Evolutionary conservation across 2,888 invertebrate genomes (phyloP).

Genomic region (Panzeria rudis): DNA sequence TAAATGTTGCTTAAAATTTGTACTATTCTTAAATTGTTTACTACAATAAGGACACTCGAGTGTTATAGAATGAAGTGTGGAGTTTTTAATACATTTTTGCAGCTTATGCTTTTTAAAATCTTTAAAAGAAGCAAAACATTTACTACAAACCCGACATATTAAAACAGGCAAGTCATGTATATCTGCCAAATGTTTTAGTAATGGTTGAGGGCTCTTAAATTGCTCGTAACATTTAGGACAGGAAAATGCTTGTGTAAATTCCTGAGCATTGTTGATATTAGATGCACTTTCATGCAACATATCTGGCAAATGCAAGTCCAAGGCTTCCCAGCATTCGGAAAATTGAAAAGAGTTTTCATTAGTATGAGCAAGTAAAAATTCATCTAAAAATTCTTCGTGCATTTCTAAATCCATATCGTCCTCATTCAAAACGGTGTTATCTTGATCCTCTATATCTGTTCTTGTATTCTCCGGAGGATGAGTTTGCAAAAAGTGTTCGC

Average conservation of each 20-base stretch:
- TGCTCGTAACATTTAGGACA: constrained; percentile 75
- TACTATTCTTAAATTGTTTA: constrained; percentile 72
- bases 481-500: constrained; percentile 65
- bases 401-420: constrained; percentile 74
- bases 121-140: constrained; percentile 70
- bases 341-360: constrained; percentile 76
- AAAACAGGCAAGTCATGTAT: constrained; percentile 67
- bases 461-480: constrained; percentile 62
- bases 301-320: constrained; percentile 75
- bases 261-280: constrained; percentile 8
- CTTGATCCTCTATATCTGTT: background rate
- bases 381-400: constrained; percentile 77
- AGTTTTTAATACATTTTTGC: constrained; percentile 20
- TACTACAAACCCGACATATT: constrained; percentile 54
- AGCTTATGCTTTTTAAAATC: constrained; percentile 74
- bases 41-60: constrained; percentile 74
- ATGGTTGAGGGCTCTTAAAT: constrained; percentile 70
- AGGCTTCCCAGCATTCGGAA: constrained; percentile 76
- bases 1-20: constrained; percentile 75
- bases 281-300: constrained; percentile 66
- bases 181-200: constrained; percentile 74
- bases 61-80: background rate
- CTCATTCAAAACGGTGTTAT: constrained; percentile 50
- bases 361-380: constrained; percentile 74
- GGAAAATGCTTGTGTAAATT: constrained; percentile 62